Conservation (phyloP, 2,888 invertebrate genomes). For the Acleris literana region DNA sequence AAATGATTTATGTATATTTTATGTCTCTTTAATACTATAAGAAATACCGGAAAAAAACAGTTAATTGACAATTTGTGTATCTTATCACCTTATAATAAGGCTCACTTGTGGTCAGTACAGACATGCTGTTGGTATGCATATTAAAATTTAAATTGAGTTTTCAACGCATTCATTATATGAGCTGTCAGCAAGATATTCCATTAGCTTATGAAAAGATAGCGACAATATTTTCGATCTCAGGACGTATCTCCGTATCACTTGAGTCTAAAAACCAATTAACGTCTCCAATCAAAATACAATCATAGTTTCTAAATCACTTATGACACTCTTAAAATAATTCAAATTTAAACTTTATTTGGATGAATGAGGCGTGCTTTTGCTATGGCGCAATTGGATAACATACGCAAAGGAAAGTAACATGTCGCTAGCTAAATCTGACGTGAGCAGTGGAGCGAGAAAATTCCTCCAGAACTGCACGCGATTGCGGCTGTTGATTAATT, state of each 20-base stretch:
- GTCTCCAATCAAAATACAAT: background rate
- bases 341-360: background rate
- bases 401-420: background rate
- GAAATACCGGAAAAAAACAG: no score
- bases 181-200: background rate
- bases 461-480: conserved; percentile 7
- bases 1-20: no score
- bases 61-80: no score
- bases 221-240: background rate
- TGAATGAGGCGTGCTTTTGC: background rate
- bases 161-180: background rate
- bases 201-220: background rate
- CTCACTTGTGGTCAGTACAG: background rate
- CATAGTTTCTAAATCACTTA: background rate
- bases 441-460: conserved; percentile 3
- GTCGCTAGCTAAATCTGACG: conserved; percentile 3
- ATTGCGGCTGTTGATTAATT: background rate
- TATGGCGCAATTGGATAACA: background rate
- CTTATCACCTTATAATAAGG: no score
- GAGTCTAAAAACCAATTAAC: background rate
- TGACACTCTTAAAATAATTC: background rate
- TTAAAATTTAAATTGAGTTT: background rate
- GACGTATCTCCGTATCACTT: background rate
- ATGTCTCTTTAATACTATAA: no score
- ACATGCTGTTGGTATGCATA: background rate